Conservation (phyloP, 2,113 vertebrate species). For the Dolichotis patagonum region DNA sequence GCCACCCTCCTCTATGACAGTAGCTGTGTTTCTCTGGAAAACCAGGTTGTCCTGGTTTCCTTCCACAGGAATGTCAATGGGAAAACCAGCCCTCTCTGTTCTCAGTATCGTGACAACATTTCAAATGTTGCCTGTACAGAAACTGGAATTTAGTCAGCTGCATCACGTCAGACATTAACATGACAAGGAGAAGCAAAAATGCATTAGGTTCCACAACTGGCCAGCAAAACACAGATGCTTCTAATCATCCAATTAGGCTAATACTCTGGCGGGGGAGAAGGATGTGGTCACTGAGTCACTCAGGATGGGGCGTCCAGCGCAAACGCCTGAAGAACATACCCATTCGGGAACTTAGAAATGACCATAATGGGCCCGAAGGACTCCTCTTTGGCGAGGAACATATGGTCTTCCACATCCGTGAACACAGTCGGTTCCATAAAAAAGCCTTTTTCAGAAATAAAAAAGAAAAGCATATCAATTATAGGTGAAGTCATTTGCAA, state of each 20-base stretch:
- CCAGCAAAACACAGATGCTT: neutral
- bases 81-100: neutral
- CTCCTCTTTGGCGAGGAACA: slow-evolving; percentile 90
- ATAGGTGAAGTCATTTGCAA: neutral
- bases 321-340: slow-evolving; percentile 86
- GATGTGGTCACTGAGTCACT: neutral
- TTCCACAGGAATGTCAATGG: neutral
- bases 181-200: slow-evolving; percentile 32
- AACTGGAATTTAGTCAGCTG: neutral
- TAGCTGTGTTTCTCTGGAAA: neutral
- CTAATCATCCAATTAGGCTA: neutral
- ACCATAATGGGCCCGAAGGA: slow-evolving; percentile 98
- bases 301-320: neutral
- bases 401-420: slow-evolving; percentile 90
- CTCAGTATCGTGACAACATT: neutral
- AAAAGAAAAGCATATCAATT: neutral
- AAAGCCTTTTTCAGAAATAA: slow-evolving; percentile 84
- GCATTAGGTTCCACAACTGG: neutral
- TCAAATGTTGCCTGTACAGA: neutral
- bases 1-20: too few relatives aligned
- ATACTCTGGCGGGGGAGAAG: neutral
- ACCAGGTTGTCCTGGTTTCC: neutral
- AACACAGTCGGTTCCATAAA: slow-evolving; percentile 93
- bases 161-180: neutral
- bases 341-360: slow-evolving; percentile 96